These are phyloP conservation scores for Halcyon smyrnensis DNA, from an alignment of 2,797 vertebrate species.

Conservation along the genomic window DNA sequence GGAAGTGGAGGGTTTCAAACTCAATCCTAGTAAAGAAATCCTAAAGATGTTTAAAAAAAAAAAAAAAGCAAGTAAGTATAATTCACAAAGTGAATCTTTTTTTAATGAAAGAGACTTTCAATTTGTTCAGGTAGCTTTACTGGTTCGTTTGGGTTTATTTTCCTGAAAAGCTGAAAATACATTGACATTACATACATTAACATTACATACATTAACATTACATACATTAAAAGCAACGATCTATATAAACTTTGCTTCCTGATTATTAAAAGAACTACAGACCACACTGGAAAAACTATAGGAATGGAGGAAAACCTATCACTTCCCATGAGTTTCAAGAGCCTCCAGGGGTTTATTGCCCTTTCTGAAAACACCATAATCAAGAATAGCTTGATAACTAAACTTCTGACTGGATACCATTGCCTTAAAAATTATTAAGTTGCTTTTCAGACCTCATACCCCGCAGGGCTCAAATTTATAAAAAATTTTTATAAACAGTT, in stretches of 20 bases:
- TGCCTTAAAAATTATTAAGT: slow-evolving; percentile 67
- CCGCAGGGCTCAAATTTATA: slow-evolving; percentile 53
- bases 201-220: not conserved
- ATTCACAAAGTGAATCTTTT: not conserved
- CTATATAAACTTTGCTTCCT: slow-evolving; percentile 49
- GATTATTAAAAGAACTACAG: slow-evolving; percentile 68
- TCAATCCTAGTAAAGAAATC: not conserved
- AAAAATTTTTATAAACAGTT: not conserved
- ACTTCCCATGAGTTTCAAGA: slow-evolving; percentile 43
- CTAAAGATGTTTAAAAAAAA: not conserved
- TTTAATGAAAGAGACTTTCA: not conserved
- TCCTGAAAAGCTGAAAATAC: not conserved
- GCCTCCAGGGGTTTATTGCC: slow-evolving; percentile 61
- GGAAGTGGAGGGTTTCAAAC: not conserved
- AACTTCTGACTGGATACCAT: slow-evolving; percentile 35
- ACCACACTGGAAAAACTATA: slow-evolving; percentile 47
- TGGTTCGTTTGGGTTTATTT: not conserved
- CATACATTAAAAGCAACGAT: slow-evolving; percentile 9
- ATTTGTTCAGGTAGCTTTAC: not conserved
- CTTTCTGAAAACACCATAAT: slow-evolving; percentile 68
- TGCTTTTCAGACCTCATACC: slow-evolving; percentile 42
- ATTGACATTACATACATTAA: not conserved
- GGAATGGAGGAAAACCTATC: slow-evolving; percentile 50
- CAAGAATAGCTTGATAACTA: slow-evolving; percentile 63
- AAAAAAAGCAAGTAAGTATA: not conserved